Evolutionary conservation across 2,113 vertebrate genomes (phyloP), one percentile per base, ranked within the genome.

Genomic region (Myiopsitta monachus): DNA sequence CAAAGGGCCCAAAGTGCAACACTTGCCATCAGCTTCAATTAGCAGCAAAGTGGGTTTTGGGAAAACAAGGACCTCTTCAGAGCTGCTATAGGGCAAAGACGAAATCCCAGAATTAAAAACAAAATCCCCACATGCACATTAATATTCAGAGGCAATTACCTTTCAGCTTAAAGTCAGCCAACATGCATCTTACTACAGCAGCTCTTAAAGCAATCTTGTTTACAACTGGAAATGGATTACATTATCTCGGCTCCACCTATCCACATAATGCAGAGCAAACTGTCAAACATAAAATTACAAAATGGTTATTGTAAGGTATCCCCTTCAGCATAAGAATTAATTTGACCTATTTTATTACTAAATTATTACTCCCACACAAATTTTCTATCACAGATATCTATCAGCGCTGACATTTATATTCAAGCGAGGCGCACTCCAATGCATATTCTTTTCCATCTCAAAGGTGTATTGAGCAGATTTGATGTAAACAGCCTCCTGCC

Each of bases 291-390:
- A 95, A 96, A 97, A 97, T 92, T 96, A 94, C 79, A 97, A 91
- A 97, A 95, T 92, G 91, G 95, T 97, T 97, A 97, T 85, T 83
- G 86, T 83, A 95, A 96, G 95, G 86, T 85, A 93, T 96, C 95
- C 94, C 95, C 97, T 97, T 94, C 92, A 97, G 82, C 92, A 95
- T 84, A 94, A 95, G 97, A 98, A 97, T 95, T 94, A 73, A 95
- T 94, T 96, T 95, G 88, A 95, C 86, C 92, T 96, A 88, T 96
- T 97, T 97, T 97, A 96, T 95, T 93, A 96, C 97, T 97, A 94
- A 97, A 95, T 94, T 96, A 97, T 94, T 97, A 96, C 95, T 97
- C 97, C 97, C 95, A 95, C 95, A 97, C 95, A 91, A 96, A 95
- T 97, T 95, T 95, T 91, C 91, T 94, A 90, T 83, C 82, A 90